Evolutionary conservation across 2,113 vertebrate genomes (phyloP).

Genomic region (Pterocles gutturalis): DNA sequence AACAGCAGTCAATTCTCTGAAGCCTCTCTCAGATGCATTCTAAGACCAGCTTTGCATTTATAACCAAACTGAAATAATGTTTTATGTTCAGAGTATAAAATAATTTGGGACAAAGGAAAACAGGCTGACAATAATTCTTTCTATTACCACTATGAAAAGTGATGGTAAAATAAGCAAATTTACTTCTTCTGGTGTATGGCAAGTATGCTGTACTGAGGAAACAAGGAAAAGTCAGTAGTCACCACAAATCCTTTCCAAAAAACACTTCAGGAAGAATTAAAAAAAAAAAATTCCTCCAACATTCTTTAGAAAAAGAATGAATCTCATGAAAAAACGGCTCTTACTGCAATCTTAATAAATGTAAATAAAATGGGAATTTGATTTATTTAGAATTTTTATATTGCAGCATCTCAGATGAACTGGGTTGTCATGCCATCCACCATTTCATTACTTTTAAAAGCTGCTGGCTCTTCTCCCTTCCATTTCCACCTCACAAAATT

Average conservation of each 20-base stretch:
- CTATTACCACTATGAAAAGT: background rate
- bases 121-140: background rate
- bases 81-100: background rate
- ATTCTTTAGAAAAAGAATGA: background rate
- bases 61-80: background rate
- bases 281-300: background rate
- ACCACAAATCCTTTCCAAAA: background rate
- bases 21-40: background rate
- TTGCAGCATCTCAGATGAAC: background rate
- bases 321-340: background rate
- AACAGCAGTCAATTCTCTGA: background rate
- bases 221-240: background rate
- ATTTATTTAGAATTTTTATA: background rate
- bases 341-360: background rate
- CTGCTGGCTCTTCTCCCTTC: background rate
- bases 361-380: background rate
- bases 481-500: background rate
- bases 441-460: slow-evolving; percentile 19
- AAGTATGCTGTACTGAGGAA: background rate
- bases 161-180: background rate
- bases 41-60: background rate
- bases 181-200: background rate
- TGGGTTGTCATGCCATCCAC: slow-evolving; percentile 20
- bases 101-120: background rate
- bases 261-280: background rate